Evolutionary conservation across 2,888 invertebrate species (phyloP).

Genomic region (Agapostemon virescens): DNA sequence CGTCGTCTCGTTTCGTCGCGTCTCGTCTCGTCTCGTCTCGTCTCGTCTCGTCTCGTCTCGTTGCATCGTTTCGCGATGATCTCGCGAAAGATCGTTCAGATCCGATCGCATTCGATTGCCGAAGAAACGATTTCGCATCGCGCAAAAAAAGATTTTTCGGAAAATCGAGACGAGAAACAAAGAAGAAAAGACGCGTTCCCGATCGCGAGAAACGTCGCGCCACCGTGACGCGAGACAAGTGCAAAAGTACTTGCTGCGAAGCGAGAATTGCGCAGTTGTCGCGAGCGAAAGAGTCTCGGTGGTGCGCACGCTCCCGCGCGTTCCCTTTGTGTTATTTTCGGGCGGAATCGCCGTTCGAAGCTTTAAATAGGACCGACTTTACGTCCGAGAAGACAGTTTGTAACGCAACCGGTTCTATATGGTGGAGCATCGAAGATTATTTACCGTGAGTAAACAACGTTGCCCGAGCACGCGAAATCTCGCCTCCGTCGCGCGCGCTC

Average conservation of each 20-base stretch:
- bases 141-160: neutral
- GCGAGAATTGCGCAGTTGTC: conserved; percentile 62
- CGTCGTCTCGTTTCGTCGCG: neutral
- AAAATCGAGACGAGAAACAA: neutral
- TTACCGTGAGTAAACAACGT: conserved; percentile 78
- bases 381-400: conserved; percentile 77
- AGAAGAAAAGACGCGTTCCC: neutral
- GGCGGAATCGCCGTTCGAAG: conserved; percentile 75
- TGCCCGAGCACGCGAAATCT: too few species aligned
- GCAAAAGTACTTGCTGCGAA: conserved; percentile 9
- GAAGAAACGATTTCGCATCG: neutral
- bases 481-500: neutral
- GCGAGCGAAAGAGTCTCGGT: conserved; percentile 41
- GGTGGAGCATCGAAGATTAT: conserved; percentile 79
- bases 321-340: conserved; percentile 80
- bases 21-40: too few species aligned
- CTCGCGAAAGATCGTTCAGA: neutral
- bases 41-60: neutral
- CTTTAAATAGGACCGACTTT: conserved; percentile 80
- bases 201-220: neutral
- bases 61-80: neutral
- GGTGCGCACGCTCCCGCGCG: conserved; percentile 73
- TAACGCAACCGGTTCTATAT: conserved; percentile 75
- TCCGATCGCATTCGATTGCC: neutral
- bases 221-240: neutral